Base-by-base conservation (phyloP, 2,797 vertebrate species). In the Rachycentron canadum region DNA sequence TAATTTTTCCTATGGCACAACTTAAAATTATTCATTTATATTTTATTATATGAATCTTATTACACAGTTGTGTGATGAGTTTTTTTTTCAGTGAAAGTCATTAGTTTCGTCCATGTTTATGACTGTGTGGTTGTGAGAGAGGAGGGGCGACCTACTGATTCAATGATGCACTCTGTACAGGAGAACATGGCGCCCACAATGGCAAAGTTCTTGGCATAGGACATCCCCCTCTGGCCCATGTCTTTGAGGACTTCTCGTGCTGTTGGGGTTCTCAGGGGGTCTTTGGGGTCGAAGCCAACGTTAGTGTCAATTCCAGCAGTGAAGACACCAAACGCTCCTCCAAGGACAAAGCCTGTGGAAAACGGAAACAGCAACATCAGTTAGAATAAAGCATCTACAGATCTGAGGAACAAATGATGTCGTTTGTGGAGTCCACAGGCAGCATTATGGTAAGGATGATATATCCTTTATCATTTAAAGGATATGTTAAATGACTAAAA, bases 101-200 rank as follows among this genome's bases (percentile, higher is more conserved):
- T 36, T 36, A 11, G 5, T 57, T 30, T 49, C 11, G 36, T 28
- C 21, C 5, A 21, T 21, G 56, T 58, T 36, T n/a, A n/a, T 36
- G 19, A 10, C 17, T 4, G 2, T 40, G 1, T 49, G 32, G 17
- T 45, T 45, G 43, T 45, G 59, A 25, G 7, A 49, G 23, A 60
- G 13, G n/a, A 5, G 52, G 1, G 41, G 83, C n/a, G 63, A 96
- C 97, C 90, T 94, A 99, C 98, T 55, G 98, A 99, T 92, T 99
- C 98, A 3, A 99, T 98, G 69, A 99, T 74, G 69, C 98, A 99
- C 81, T 99, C 98, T 0, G 97, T 98, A 81, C 97, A 99, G 58
- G 98, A 99, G 91, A 99, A 99, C 97, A 99, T 99, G 67, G 98
- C 98, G 0, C 98, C 98, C 67, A 99, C 96, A 0, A 99, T 97